Evolutionary conservation across 1,140 invertebrate species (phyloP), one percentile per base, ranked within the genome.

Genomic region (Cecropterus lyciades): DNA sequence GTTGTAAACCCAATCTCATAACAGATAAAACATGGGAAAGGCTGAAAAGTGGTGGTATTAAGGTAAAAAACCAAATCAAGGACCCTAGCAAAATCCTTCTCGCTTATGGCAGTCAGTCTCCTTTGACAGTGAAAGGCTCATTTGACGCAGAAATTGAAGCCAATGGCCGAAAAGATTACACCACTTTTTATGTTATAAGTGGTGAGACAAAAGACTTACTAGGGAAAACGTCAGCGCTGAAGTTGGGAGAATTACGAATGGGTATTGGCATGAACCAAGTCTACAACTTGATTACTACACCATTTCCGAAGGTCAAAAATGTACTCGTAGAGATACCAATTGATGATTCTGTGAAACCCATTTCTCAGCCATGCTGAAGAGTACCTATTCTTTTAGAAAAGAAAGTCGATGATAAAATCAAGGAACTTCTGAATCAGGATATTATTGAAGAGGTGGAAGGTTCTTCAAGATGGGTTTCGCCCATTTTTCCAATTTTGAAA

Each of bases 381-480:
- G 67, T 86, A 7, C 82, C 77, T 14, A 77, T 80, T 45, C 68
- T 67, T 48, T 40, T 70, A 57, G 69, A 71, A 70, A 5, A 4
- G 27, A 56, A 79, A 68, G 65, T 75, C 43, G 67, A 70, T 62
- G 37, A 67, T 13, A 77, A 75, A 73, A 63, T 81, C 11, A 48
- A 80, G 45, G 67, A 71, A 67, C 37, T 69, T 51, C 14, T 67
- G 46, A 8, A 64, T 37, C 9, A 8, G 13, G 82, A 79, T 49
- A 82, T 85, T 14, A 84, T 82, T 14, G 85, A 89, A 63, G 43
- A 53, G 20, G 81, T 86, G 13, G 57, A 72, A 30, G 72, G 69
- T 2, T 74, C 79, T 11, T 77, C 74, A 5, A 40, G 30, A 48
- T 90, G 85, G 83, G 69, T 90, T 20, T 87, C 84, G 11, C 83